Base-by-base conservation (phyloP, 2,113 vertebrate genomes). In the Tamias sibiricus region DNA sequence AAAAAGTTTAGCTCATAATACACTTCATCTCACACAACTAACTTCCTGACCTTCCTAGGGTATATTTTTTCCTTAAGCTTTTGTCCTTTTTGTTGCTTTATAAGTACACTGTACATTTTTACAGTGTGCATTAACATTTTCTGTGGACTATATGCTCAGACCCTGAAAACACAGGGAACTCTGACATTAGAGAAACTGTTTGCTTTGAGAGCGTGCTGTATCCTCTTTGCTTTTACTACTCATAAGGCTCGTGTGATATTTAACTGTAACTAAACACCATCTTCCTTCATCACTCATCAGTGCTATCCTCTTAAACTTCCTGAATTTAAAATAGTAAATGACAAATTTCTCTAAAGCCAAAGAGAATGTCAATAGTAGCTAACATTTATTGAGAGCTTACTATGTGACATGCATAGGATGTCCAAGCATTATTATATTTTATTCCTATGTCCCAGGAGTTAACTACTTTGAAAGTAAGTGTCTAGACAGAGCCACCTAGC, bases 291-390 rank as follows among this genome's bases (percentile, higher is more conserved):
- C 81, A 66, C 37, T 88, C 44, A 52, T 47, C 37, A 94, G 28
- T 8, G 2, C 42, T 17, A 54, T 69, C 20, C 14, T 87, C 57
- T 89, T n/a, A 57, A 59, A 14, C 8, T 68, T 62, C 49, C 35
- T 81, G 57, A 92, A 92, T 87, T 84, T 85, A 72, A 83, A 94
- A 92, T n/a, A 87, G 26, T 71, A 52, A 77, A 57, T 90, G 84
- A 79, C 28, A 90, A 16, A 76, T 83, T 79, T 3, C 69, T 32
- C 12, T 79, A 49, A 83, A 54, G 28, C 24, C 4, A 32, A 66
- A 68, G 12, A 74, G 42, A 81, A 79, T 54, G 47, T 74, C 44
- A 83, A 47, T 6, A 83, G 12, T 24, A 75, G 30, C 20, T 81
- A 75, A 64, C 5, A 40, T 84, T 93, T 91, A 47, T 57, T 32